Evolutionary conservation across 2,797 vertebrate species (phyloP).

Genomic region (Enteromius treurensis): DNA sequence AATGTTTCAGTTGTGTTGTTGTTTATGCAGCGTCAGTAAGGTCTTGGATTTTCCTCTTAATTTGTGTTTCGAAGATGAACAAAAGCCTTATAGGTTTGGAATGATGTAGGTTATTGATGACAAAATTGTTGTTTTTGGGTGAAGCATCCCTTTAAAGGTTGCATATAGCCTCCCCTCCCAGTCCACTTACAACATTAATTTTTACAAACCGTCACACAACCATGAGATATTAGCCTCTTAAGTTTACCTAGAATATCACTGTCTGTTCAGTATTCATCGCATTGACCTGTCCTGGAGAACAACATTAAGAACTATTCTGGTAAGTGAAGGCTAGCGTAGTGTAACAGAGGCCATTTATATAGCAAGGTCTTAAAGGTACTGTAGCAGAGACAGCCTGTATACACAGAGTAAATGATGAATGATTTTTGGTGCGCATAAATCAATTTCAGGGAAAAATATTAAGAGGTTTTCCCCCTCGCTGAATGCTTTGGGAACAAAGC

Average conservation of each 20-base stretch:
- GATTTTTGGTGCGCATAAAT: background rate
- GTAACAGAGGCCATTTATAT: background rate
- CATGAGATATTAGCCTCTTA: background rate
- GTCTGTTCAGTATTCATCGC: background rate
- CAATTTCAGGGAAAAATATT: background rate
- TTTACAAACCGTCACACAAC: background rate
- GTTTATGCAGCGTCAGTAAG: too few relatives aligned
- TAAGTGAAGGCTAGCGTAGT: background rate
- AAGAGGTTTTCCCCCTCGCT: background rate
- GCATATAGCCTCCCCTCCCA: background rate
- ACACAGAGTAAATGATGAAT: background rate
- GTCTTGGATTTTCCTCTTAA: background rate
- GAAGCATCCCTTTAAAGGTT: background rate
- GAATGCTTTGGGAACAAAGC: constrained; percentile 12
- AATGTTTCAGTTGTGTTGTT: too few relatives aligned
- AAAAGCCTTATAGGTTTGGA: background rate
- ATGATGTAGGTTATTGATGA: background rate
- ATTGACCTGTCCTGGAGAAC: background rate
- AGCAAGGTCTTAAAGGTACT: background rate
- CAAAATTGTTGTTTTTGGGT: background rate
- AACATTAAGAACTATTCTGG: background rate
- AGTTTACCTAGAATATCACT: background rate
- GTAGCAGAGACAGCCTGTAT: background rate
- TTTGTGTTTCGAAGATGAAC: background rate
- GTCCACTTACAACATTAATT: background rate